A percentile compares a stretch with the other conserved stretches of the same genome.
Conservation (phyloP, 2,888 invertebrate species). For the Eulithis testata region DNA sequence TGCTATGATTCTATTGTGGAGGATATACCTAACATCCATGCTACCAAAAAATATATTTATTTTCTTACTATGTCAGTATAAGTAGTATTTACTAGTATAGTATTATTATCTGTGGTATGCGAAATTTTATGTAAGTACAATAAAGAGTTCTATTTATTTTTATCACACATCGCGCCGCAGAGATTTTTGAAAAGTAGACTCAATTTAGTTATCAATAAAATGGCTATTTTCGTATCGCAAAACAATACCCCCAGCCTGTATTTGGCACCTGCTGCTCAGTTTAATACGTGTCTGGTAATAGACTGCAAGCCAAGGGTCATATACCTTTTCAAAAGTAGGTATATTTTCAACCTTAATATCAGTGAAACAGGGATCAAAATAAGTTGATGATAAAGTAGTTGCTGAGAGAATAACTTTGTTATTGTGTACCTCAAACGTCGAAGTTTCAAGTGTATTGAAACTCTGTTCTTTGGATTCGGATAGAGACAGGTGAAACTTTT, state of each 20-base stretch:
- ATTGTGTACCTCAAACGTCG: conserved; percentile 47
- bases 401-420: conserved; percentile 31
- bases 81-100: too few relatives aligned
- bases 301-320: conserved; percentile 12
- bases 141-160: too few relatives aligned
- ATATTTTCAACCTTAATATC: conserved; percentile 12
- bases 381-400: background rate
- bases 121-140: too few relatives aligned
- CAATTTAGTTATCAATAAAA: too few relatives aligned
- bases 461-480: conserved; percentile 46
- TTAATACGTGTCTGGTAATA: conserved; percentile 25
- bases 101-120: too few relatives aligned
- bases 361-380: conserved; percentile 11
- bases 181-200: too few relatives aligned
- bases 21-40: background rate
- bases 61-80: background rate
- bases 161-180: too few relatives aligned
- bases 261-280: conserved; percentile 30
- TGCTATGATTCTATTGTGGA: background rate
- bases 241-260: conserved; percentile 26
- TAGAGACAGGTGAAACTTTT: conserved; percentile 47
- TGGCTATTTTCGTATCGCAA: conserved; percentile 9
- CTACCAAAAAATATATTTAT: too few relatives aligned
- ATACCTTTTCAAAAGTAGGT: conserved; percentile 1
- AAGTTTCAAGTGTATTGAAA: conserved; percentile 56